Conservation (phyloP, 2,113 vertebrate genomes). For the Cathartes aura region DNA sequence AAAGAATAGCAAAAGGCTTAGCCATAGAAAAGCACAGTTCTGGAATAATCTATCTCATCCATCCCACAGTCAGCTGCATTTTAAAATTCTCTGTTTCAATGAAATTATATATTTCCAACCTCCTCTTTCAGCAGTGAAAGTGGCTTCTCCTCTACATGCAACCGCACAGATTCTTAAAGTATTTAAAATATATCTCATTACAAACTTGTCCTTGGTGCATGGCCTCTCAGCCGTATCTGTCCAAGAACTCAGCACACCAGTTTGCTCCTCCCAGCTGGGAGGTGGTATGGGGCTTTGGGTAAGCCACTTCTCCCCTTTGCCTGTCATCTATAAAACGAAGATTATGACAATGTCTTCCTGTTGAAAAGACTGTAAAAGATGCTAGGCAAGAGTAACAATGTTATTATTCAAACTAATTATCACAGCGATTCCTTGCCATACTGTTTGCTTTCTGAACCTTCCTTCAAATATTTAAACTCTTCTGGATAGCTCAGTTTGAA, state of each 20-base stretch:
- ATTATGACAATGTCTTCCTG: background rate
- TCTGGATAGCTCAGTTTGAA: background rate
- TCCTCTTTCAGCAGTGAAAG: background rate
- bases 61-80: background rate
- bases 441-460: constrained; percentile 24
- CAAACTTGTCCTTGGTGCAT: background rate
- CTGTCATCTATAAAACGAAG: background rate
- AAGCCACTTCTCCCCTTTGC: background rate
- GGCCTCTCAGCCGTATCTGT: background rate
- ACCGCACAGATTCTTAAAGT: background rate
- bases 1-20: background rate
- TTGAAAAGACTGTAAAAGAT: background rate
- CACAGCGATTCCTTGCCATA: background rate
- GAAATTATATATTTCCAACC: background rate
- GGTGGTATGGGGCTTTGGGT: background rate
- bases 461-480: constrained; percentile 31
- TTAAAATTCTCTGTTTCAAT: background rate
- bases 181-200: background rate
- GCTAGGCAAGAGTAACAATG: background rate
- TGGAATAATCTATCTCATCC: background rate
- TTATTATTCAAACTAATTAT: constrained; percentile 27
- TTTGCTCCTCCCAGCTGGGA: background rate
- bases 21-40: background rate
- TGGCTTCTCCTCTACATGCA: background rate
- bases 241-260: background rate